A percentile compares a stretch with the other conserved stretches of the same genome.
Evolutionary conservation across 2,113 vertebrate genomes (phyloP).

Genomic region (Perccottus glenii): DNA sequence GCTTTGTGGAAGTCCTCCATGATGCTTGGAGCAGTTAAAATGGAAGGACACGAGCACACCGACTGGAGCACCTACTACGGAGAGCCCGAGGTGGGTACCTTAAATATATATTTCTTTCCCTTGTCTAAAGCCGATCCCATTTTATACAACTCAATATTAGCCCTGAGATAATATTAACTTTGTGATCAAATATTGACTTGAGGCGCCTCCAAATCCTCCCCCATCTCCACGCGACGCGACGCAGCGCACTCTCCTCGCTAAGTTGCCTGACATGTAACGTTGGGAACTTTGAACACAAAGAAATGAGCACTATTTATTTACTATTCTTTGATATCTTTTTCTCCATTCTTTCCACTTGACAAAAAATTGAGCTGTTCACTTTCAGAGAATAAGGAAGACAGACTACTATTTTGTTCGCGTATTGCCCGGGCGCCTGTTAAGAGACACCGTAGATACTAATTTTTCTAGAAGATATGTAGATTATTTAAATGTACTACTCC

Average conservation of each 20-base stretch:
- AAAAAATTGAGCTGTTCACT: slow-evolving; percentile 56
- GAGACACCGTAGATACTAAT: too few relatives aligned
- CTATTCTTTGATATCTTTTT: slow-evolving; percentile 10
- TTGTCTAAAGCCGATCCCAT: slow-evolving; percentile 86
- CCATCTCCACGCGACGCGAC: slow-evolving; percentile 86
- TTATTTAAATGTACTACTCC: background rate
- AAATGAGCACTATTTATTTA: slow-evolving; percentile 57
- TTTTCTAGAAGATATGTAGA: background rate
- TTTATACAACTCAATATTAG: slow-evolving; percentile 95
- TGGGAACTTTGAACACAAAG: slow-evolving; percentile 62
- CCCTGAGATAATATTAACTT: slow-evolving; percentile 96
- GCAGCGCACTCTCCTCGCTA: slow-evolving; percentile 88
- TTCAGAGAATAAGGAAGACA: slow-evolving; percentile 17
- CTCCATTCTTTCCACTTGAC: slow-evolving; percentile 28
- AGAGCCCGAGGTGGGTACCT: slow-evolving; percentile 93
- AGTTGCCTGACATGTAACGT: slow-evolving; percentile 84
- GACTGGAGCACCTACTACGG: slow-evolving; percentile 99
- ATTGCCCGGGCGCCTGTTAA: background rate
- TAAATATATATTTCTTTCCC: slow-evolving; percentile 78
- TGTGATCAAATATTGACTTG: slow-evolving; percentile 96
- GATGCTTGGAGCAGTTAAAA: slow-evolving; percentile 99
- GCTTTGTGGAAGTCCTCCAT: slow-evolving; percentile 88
- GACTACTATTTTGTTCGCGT: background rate
- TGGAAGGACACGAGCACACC: slow-evolving; percentile 98
- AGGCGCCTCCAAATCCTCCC: slow-evolving; percentile 97